Percentiles rank a stretch among this genome's conserved stretches.
These are phyloP conservation scores for Anabacerthia variegaticeps DNA, from an alignment of 2,797 vertebrate genomes.

Conservation along the genomic window DNA sequence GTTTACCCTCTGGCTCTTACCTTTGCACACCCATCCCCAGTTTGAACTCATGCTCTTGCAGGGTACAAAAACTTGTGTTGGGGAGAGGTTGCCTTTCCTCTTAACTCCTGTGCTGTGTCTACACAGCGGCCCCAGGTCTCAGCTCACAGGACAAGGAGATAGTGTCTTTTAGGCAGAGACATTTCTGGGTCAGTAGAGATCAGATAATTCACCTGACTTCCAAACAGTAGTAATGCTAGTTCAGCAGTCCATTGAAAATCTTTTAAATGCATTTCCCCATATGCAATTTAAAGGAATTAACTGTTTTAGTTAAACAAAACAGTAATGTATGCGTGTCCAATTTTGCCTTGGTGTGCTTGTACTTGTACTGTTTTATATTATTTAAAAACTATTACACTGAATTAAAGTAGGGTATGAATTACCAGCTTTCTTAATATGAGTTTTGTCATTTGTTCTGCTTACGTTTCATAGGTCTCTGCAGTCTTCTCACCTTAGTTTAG, in stretches of 20 bases:
- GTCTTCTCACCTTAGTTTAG: neutral
- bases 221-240: neutral
- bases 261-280: neutral
- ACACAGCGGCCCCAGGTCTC: neutral
- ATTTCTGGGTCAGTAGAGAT: neutral
- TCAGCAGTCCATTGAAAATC: neutral
- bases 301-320: neutral
- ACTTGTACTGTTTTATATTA: neutral
- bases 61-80: neutral
- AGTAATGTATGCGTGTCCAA: neutral
- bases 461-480: accelerated
- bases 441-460: neutral
- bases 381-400: neutral
- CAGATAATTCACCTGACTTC: neutral
- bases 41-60: neutral
- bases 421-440: neutral
- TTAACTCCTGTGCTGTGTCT: neutral
- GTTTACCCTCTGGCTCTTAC: neutral
- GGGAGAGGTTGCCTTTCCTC: neutral
- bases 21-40: neutral
- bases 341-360: neutral
- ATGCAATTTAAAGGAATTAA: neutral
- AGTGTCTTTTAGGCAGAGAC: neutral
- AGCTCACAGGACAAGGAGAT: neutral
- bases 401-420: neutral